Evolutionary conservation across 2,888 invertebrate species (phyloP), one percentile per base, ranked within the genome.

Genomic region (Ametastegia equiseti): DNA sequence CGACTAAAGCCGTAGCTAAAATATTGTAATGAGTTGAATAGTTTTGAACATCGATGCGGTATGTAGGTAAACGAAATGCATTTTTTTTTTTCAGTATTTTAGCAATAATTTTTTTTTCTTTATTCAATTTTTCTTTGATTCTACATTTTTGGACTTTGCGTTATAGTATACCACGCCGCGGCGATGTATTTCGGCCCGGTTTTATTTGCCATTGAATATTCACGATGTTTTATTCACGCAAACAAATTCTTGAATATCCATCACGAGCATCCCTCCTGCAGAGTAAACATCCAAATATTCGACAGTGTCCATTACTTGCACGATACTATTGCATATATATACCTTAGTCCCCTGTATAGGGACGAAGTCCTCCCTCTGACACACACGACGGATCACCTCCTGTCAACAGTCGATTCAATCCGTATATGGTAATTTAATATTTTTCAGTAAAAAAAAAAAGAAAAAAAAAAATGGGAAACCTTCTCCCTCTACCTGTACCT

Each of bases 191-290:
- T 67, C 39, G 7, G 19, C 2, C 9, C 19, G 33, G 30, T 19
- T n/a, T 27, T 75, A 33, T 75, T 75, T 36, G 11, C 36, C 45
- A 45, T 19, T 75, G 75, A 75, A 75, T 75, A 75, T 75, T 75
- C 75, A 75, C 50, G 45, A 75, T 75, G 75, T 75, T 54, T 75
- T 75, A 75, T 75, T 54, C 13, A 45, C 23, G 54, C 75, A 75
- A 75, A 75, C 54, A 50, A 75, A 75, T 75, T 75, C 45, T 50
- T 75, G 50, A 75, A 75, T 75, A 75, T 75, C 75, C 50, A 75
- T 75, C 75, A 75, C 33, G 71, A 19, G 27, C 45, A 30, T 23
- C 33, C 54, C 30, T 71, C 19, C 75, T 75, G 11, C 50, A 75
- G 36, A 33, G 54, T 30, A 75, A 75, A 75, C 36, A 75, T 50